phyloP scores from a whole-genome alignment of 2,888 invertebrate species.

The Ichneumon xanthorius region DNA sequence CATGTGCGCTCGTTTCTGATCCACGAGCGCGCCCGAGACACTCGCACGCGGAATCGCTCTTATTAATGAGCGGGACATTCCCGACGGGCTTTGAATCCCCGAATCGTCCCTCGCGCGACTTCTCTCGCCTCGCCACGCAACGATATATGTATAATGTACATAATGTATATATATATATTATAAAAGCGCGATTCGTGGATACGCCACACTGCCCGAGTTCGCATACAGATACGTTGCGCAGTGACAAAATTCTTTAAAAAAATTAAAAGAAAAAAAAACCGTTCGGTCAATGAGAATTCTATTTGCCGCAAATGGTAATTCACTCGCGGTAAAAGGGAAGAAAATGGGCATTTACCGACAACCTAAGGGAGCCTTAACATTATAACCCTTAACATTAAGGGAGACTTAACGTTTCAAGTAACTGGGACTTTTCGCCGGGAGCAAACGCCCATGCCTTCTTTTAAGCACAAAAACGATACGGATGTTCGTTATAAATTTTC shows the following conservation, averaged over 20 bases:
- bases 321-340: no score
- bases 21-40: slow-evolving; percentile 62
- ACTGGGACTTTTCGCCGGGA: no score
- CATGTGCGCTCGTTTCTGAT: slow-evolving; percentile 65
- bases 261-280: no score
- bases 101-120: slow-evolving; percentile 64
- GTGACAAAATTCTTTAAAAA: neutral
- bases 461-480: no score
- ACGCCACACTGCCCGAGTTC: slow-evolving; percentile 41
- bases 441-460: no score
- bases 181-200: slow-evolving; percentile 59
- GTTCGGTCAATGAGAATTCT: no score
- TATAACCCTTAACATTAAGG: no score
- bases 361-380: no score
- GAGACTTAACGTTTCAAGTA: no score
- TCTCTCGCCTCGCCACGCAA: slow-evolving; percentile 54
- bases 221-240: neutral
- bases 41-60: slow-evolving; percentile 74
- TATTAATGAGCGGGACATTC: slow-evolving; percentile 84
- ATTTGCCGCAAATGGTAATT: no score
- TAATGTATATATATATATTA: neutral
- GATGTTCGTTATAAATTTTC: no score
- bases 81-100: slow-evolving; percentile 78
- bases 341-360: no score
- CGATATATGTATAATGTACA: slow-evolving; percentile 32